Conservation (phyloP, 2,888 invertebrate genomes). For the Hoplodrina ambigua region DNA sequence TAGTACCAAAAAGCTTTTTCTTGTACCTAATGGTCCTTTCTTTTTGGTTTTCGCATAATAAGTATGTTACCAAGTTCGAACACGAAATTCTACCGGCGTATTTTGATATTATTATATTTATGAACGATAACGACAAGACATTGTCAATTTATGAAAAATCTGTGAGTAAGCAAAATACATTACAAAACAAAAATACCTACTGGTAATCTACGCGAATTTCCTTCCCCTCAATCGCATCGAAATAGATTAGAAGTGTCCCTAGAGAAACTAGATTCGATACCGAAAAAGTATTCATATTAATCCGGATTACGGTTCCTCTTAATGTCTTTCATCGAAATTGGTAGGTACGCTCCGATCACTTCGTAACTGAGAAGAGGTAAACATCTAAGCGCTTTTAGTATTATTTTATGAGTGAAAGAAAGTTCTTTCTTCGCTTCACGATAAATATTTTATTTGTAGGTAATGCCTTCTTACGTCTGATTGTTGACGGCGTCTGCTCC, state of each 20-base stretch:
- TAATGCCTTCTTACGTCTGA: conserved; percentile 13
- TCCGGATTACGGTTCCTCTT: conserved; percentile 52
- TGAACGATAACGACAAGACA: not conserved
- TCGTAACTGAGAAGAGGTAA: conserved; percentile 39
- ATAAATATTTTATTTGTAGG: conserved; percentile 33
- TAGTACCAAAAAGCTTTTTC: conserved; percentile 34
- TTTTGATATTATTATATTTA: conserved; percentile 27
- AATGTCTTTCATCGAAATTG: conserved; percentile 34
- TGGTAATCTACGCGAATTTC: conserved; percentile 26
- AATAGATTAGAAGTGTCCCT: conserved; percentile 54
- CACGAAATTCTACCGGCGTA: not conserved
- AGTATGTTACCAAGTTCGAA: conserved; percentile 23
- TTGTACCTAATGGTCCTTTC: conserved; percentile 19
- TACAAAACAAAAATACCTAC: conserved; percentile 22
- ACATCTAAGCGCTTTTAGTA: conserved; percentile 44
- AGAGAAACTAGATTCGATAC: conserved; percentile 49
- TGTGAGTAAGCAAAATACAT: conserved; percentile 12
- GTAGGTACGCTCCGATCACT: conserved; percentile 21
- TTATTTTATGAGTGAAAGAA: conserved; percentile 26
- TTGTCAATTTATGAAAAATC: conserved; percentile 10
- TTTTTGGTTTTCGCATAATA: conserved; percentile 16
- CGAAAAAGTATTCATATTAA: conserved; percentile 54
- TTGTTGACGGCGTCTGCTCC: conserved; percentile 8
- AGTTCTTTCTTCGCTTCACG: conserved; percentile 17
- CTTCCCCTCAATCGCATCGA: conserved; percentile 37